Base-by-base conservation (phyloP, 1,140 invertebrate species). In the Limonius californicus region DNA sequence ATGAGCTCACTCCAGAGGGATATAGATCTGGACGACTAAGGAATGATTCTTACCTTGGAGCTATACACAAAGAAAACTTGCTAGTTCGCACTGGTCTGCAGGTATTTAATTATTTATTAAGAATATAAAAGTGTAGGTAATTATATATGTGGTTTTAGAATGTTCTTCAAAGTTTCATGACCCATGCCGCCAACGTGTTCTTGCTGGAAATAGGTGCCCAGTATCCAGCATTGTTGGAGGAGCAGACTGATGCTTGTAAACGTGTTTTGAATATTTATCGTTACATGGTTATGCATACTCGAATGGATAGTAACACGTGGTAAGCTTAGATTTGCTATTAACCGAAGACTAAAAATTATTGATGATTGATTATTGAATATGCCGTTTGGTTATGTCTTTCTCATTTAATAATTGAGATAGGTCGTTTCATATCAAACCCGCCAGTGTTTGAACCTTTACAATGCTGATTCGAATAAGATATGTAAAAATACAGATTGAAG, bases 201-300 rank as follows among this genome's bases (percentile, higher is more conserved):
- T 82, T 97, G 53, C 80, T 91, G 20, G 85, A 89, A 65, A 82
- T 87, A 63, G 83, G 77, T 69, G 82, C 43, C 74, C 82, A 70
- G 77, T 76, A 80, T 61, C 76, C 79, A 9, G 78, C 80, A 14
- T 76, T 85, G 6, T 77, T 95, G 4, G 92, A 95, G 71, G 93
- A 96, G 77, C 92, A 98, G 80, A 97, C 95, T 0, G 95, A 98
- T 78, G 89, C 95, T 63, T 98, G 95, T 78, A 98, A 98, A 80
- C 83, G 94, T 68, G 94, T 98, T 54, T 81, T 98, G 19, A 98
- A 97, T 77, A 95, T 98, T 66, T 98, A 98, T 82, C 82, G 95
- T 62, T 96, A 94, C 71, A 94, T 98, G 85, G 95, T 98, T 19
- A 97, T 97, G 94, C 95, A 98, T 76, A 90, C 93, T 0, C 84